Conservation (phyloP, 2,888 invertebrate genomes). For the Sphaeridia pumilis region DNA sequence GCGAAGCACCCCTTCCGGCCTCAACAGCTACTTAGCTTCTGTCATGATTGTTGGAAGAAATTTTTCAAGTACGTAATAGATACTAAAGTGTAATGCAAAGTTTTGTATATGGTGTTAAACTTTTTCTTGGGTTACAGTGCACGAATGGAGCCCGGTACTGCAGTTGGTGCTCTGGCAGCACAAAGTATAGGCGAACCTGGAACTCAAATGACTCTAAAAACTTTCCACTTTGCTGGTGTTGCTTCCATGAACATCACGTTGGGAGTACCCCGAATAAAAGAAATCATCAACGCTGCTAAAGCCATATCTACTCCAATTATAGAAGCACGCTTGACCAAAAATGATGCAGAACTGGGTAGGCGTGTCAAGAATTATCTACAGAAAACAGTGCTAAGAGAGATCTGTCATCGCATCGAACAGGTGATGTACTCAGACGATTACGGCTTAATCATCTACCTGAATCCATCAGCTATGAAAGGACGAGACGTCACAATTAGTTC, state of each 20-base stretch:
- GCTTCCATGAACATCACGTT: constrained; percentile 99
- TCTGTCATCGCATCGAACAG: constrained; percentile 78
- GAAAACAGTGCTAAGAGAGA: constrained; percentile 87
- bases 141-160: constrained; percentile 53
- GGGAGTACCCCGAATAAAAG: constrained; percentile 79
- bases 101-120: too few relatives aligned
- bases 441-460: constrained; percentile 76
- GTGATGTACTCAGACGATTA: constrained; percentile 73
- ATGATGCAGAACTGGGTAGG: constrained; percentile 77
- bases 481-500: constrained; percentile 63
- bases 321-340: constrained; percentile 66
- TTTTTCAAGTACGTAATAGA: constrained; percentile 19
- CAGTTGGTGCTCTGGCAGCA: constrained; percentile 94
- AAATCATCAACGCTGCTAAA: constrained; percentile 95
- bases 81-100: too few relatives aligned
- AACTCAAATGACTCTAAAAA: constrained; percentile 99
- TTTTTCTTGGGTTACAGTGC: too few relatives aligned
- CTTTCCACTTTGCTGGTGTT: constrained; percentile 99
- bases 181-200: constrained; percentile 99
- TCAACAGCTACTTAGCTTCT: constrained; percentile 26
- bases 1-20: constrained; percentile 25
- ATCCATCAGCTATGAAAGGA: constrained; percentile 72
- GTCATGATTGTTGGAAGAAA: constrained; percentile 29
- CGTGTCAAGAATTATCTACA: constrained; percentile 88
- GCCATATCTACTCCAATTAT: constrained; percentile 95